Evolutionary conservation across 1,140 invertebrate genomes (phyloP).

Genomic region (Trachymyrmex septentrionalis): DNA sequence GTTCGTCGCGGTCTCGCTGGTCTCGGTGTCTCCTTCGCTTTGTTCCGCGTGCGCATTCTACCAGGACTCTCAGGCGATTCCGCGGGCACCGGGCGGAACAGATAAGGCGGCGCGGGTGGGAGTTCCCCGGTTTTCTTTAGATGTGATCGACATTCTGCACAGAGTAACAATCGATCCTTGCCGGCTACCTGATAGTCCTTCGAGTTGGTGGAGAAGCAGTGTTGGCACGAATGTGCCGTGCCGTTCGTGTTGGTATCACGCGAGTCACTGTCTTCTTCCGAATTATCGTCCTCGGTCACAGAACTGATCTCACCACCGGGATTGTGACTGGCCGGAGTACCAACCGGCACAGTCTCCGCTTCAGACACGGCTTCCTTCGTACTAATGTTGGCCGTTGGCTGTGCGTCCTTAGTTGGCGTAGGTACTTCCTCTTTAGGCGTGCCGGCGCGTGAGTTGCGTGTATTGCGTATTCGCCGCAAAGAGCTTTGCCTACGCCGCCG

Average conservation of each 20-base stretch:
- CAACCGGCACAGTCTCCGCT: constrained; percentile 79
- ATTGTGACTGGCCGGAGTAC: constrained; percentile 80
- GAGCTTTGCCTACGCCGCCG: constrained; percentile 95
- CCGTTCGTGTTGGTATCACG: constrained; percentile 89
- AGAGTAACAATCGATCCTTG: constrained; percentile 92
- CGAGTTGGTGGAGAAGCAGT: constrained; percentile 89
- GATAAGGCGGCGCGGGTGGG: constrained; percentile 89
- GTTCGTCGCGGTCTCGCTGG: constrained; percentile 88
- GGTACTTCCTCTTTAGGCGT: constrained; percentile 88
- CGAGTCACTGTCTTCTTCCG: constrained; percentile 97
- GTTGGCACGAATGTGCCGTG: constrained; percentile 85
- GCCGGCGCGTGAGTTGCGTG: constrained; percentile 89
- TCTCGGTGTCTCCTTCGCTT: constrained; percentile 92
- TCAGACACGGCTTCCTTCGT: constrained; percentile 81
- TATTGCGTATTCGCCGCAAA: constrained; percentile 95
- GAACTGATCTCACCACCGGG: constrained; percentile 93
- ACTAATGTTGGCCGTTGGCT: constrained; percentile 83
- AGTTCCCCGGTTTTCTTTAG: constrained; percentile 95
- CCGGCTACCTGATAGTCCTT: constrained; percentile 87
- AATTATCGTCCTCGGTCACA: constrained; percentile 97
- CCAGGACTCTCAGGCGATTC: constrained; percentile 93
- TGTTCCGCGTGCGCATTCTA: constrained; percentile 95
- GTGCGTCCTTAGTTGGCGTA: constrained; percentile 85
- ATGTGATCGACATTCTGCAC: constrained; percentile 93
- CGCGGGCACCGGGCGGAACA: constrained; percentile 91